Percentiles rank a stretch among this genome's conserved stretches.
Evolutionary conservation across 1,140 invertebrate genomes (phyloP).

Genomic region (Drosophila gunungcola): DNA sequence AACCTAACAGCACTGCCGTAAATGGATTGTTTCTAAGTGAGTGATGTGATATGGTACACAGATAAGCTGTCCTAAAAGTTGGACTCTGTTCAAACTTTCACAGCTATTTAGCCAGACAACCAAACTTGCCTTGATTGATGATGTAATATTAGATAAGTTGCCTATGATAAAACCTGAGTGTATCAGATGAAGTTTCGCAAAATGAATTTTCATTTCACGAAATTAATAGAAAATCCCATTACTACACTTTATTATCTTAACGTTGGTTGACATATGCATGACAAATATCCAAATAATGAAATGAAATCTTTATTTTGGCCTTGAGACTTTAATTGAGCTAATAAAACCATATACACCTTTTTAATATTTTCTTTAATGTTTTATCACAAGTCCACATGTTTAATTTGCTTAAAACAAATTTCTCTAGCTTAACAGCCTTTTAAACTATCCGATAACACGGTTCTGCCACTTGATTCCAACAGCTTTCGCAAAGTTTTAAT

Average conservation of each 20-base stretch:
- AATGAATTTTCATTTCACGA: slow-evolving; percentile 31
- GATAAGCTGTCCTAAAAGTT: slow-evolving; percentile 20
- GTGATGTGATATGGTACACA: slow-evolving; percentile 30
- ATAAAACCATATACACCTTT: no score
- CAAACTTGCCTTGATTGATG: slow-evolving; percentile 35
- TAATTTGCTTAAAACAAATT: neutral
- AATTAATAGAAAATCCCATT: neutral
- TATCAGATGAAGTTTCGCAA: slow-evolving; percentile 6
- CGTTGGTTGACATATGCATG: neutral
- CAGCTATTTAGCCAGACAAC: slow-evolving; percentile 23
- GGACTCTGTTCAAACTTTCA: slow-evolving; percentile 5
- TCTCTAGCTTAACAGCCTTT: neutral
- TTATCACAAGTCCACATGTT: no score
- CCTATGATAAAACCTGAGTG: neutral
- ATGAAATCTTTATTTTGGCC: neutral
- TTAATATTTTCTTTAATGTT: no score
- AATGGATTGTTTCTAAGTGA: slow-evolving; percentile 38
- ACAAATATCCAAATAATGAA: slow-evolving; percentile 8
- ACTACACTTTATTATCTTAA: slow-evolving; percentile 14
- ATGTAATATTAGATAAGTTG: slow-evolving; percentile 19
- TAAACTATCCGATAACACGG: slow-evolving; percentile 17
- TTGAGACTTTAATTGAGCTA: neutral
- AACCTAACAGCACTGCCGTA: slow-evolving; percentile 11
- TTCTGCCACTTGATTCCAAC: slow-evolving; percentile 10
- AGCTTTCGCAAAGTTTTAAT: slow-evolving; percentile 36